Evolutionary conservation across 1,140 invertebrate genomes (phyloP), one percentile per base, ranked within the genome.

Genomic region (Lysiphlebus fabarum): DNA sequence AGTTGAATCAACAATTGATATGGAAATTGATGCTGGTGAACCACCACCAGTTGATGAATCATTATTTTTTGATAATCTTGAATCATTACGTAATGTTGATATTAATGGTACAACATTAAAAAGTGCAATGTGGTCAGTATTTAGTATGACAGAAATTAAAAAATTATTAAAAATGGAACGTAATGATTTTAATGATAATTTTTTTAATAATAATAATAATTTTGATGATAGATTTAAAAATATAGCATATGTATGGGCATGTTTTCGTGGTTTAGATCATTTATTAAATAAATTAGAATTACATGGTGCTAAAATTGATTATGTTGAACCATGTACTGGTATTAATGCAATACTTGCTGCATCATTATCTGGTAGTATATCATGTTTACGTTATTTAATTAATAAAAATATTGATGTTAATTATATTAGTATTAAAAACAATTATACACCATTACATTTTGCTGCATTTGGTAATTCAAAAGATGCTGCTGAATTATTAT

Each of bases 361-460:
- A 0, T 71, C 71, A 0, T 48, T 80, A 9, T 66, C 74, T 4
- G 73, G 76, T 5, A 74, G 62, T 50, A 61, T 68, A 1, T 57
- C 68, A 0, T 77, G 77, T 45, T 55, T 82, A 14, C 62, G 72
- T 42, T 70, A 77, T 11, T 62, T 82, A 14, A 69, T 82, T 0
- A 59, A 69, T 0, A 70, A 60, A n/a, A 69, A 71, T 0, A 68
- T 65, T 8, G 67, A 80, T n/a, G 62, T 68, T 0, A 77, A 80
- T 38, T 72, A 71, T 53, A 61, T 51, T 0, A 77, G 71, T 43
- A 70, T 73, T 38, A 77, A 77, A 4, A 82, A 77, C 64, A 81
- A 80, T 63, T 85, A 81, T 53, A 82, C 82, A 1, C 80, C 83
- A 5, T 69, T 86, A n/a, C 84, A 85, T 56, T 83, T 83, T 61